A percentile compares a stretch with the other conserved stretches of the same genome.
phyloP scores from a whole-genome alignment of 2,888 invertebrate species.

The Leptinotarsa juncta region DNA sequence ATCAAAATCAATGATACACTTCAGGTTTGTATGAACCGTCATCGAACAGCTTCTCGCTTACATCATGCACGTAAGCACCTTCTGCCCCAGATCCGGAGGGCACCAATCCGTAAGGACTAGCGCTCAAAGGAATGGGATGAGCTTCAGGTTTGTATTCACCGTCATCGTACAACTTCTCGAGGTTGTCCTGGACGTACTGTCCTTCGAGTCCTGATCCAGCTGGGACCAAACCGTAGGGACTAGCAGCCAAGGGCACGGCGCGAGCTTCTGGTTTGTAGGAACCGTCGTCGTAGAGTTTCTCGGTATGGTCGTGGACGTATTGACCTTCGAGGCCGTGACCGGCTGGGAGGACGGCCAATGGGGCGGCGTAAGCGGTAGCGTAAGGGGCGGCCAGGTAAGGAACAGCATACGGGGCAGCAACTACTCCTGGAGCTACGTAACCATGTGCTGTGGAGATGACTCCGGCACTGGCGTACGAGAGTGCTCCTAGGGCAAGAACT shows the following conservation, averaged over 20 bases:
- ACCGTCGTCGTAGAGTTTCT: slow-evolving; percentile 57
- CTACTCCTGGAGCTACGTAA: slow-evolving; percentile 34
- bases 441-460: slow-evolving; percentile 36
- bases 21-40: slow-evolving; percentile 58
- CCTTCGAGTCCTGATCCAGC: slow-evolving; percentile 56
- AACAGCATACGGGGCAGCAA: slow-evolving; percentile 32
- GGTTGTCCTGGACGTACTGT: slow-evolving; percentile 54
- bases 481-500: slow-evolving; percentile 47
- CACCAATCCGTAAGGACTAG: slow-evolving; percentile 52
- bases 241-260: slow-evolving; percentile 46
- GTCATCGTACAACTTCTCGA: slow-evolving; percentile 57
- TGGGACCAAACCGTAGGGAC: slow-evolving; percentile 50
- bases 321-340: slow-evolving; percentile 54
- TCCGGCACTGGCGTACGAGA: slow-evolving; percentile 50
- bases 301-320: slow-evolving; percentile 53
- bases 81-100: slow-evolving; percentile 54
- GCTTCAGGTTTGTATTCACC: slow-evolving; percentile 56
- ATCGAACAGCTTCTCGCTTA: slow-evolving; percentile 55
- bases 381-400: slow-evolving; percentile 19
- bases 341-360: slow-evolving; percentile 43
- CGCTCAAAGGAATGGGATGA: slow-evolving; percentile 47
- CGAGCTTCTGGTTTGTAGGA: slow-evolving; percentile 54
- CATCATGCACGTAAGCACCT: slow-evolving; percentile 56
- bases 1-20: slow-evolving; percentile 40
- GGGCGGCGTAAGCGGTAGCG: slow-evolving; percentile 37